phyloP scores from a whole-genome alignment of 2,113 vertebrate species.

The Psittacula cyanocephala region DNA sequence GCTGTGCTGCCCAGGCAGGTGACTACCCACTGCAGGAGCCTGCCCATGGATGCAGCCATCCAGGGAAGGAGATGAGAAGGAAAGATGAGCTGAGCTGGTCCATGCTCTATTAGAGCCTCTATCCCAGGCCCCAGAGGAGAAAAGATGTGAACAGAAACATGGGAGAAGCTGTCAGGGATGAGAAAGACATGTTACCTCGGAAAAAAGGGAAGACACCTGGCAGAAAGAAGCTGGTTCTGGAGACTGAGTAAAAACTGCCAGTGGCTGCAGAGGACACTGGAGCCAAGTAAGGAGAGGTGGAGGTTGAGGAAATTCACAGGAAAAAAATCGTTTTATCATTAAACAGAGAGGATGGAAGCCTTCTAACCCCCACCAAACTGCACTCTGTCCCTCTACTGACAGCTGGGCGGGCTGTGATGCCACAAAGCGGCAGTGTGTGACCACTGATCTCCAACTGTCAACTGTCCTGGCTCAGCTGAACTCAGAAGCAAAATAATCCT shows the following conservation, averaged over 20 bases:
- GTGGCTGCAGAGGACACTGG: not conserved
- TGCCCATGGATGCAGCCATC: accelerated
- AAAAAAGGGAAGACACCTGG: not conserved
- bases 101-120: too few species aligned
- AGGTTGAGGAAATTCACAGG: not conserved
- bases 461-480: not conserved
- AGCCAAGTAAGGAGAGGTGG: not conserved
- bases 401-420: accelerated
- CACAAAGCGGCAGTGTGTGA: accelerated
- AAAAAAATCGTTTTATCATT: not conserved
- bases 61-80: not conserved
- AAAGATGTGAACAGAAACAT: not conserved
- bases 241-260: not conserved
- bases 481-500: not conserved
- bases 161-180: not conserved
- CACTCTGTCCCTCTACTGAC: not conserved
- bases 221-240: not conserved
- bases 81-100: too few species aligned
- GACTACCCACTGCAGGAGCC: not conserved
- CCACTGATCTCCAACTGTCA: not conserved
- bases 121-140: not conserved
- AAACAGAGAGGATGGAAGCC: not conserved
- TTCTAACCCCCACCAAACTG: not conserved
- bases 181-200: not conserved
- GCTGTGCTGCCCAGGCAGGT: not conserved